Conservation (phyloP, 2,888 invertebrate species). For the Cetonia aurata region DNA sequence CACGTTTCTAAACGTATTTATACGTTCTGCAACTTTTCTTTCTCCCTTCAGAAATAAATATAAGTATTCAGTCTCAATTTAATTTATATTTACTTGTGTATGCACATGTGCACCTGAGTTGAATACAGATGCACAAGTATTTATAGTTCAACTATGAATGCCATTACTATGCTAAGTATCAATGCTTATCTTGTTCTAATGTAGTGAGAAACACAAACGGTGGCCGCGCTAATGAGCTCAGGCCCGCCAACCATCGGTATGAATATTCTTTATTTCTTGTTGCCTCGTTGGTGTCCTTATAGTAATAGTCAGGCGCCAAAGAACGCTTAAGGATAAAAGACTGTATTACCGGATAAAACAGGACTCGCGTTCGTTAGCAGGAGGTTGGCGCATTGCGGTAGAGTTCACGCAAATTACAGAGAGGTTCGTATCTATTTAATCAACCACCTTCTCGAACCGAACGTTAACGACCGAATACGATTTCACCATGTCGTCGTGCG, state of each 20-base stretch:
- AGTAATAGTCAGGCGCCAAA: conserved; percentile 19
- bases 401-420: conserved; percentile 48
- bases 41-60: no score
- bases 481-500: neutral
- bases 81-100: neutral
- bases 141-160: conserved; percentile 17
- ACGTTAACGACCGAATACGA: conserved; percentile 18
- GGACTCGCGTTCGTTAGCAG: conserved; percentile 13
- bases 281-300: conserved; percentile 28
- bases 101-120: neutral
- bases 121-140: neutral
- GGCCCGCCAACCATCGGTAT: conserved; percentile 27
- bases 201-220: conserved; percentile 21
- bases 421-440: conserved; percentile 25
- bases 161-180: conserved; percentile 21
- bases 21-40: no score
- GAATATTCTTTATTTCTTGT: conserved; percentile 37
- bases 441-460: conserved; percentile 27
- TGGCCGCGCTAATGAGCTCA: conserved; percentile 27
- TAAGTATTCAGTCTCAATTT: neutral
- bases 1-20: no score
- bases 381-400: conserved; percentile 53
- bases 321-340: conserved; percentile 17
- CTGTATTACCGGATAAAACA: conserved; percentile 16
- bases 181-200: conserved; percentile 18